These are phyloP conservation scores for Xiphophorus hellerii DNA, from an alignment of 2,113 vertebrate genomes.

Conservation along the genomic window DNA sequence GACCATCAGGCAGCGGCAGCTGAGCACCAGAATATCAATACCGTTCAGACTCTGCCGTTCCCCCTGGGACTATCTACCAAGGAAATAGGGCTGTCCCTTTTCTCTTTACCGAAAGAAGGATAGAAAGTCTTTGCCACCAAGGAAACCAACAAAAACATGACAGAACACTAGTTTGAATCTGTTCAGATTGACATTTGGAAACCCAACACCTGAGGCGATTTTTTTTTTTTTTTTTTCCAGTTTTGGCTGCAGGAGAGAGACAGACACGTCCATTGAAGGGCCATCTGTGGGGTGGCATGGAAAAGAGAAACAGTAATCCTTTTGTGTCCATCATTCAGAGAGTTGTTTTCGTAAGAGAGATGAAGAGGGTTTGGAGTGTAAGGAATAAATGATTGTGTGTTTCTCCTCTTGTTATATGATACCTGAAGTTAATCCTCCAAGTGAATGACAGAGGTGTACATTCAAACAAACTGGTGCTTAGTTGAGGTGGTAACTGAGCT, in stretches of 20 bases:
- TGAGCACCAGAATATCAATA: constrained; percentile 79
- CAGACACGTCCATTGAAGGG: constrained; percentile 74
- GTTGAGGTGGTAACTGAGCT: constrained; percentile 80
- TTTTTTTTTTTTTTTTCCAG: neutral
- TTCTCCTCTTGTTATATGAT: constrained; percentile 75
- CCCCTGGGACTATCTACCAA: constrained; percentile 65
- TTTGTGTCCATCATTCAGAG: constrained; percentile 74
- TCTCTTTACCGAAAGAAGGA: constrained; percentile 37
- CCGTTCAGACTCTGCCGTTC: constrained; percentile 53
- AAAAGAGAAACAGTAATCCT: constrained; percentile 75
- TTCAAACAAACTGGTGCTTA: constrained; percentile 74
- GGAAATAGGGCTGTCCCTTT: constrained; percentile 58
- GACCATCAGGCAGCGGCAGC: constrained; percentile 71
- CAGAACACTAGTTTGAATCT: constrained; percentile 49
- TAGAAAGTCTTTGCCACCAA: constrained; percentile 35
- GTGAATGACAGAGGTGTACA: constrained; percentile 80
- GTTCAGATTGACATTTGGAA: constrained; percentile 44
- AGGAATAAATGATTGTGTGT: constrained; percentile 63
- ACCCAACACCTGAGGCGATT: constrained; percentile 40
- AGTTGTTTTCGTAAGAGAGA: constrained; percentile 42
- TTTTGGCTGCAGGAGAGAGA: constrained; percentile 47
- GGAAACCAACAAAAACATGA: constrained; percentile 54
- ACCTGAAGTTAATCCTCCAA: constrained; percentile 79
- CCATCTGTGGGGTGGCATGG: constrained; percentile 67
- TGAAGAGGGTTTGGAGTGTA: constrained; percentile 9